These are phyloP conservation scores for Parazoanthus darwini DNA, from an alignment of 92 coral and sea anemone species.

Conservation along the genomic window DNA sequence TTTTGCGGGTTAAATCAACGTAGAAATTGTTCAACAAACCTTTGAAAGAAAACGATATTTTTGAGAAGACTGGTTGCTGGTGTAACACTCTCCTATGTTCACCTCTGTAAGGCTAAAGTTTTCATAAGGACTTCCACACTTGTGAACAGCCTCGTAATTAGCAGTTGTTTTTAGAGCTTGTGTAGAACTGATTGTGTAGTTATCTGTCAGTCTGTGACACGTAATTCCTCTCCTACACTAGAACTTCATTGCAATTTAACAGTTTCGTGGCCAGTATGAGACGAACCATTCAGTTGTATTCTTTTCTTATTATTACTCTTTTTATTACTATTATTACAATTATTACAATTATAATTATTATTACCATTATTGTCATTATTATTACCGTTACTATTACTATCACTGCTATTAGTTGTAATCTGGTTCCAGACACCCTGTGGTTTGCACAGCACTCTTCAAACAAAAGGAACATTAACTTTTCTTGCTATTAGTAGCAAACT, in stretches of 20 bases:
- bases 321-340: no score
- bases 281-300: no score
- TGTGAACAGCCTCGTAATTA: neutral
- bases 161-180: neutral
- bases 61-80: neutral
- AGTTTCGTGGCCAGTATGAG: neutral
- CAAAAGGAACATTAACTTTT: no score
- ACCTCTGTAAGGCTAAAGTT: neutral
- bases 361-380: no score
- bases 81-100: neutral
- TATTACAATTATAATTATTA: no score
- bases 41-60: neutral
- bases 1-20: neutral
- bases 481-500: no score
- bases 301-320: no score
- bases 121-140: neutral
- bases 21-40: neutral
- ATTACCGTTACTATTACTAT: no score
- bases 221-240: neutral
- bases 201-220: neutral
- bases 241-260: no score
- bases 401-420: no score
- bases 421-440: no score
- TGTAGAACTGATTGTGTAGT: neutral
- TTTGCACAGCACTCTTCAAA: no score